phyloP scores from a whole-genome alignment of 2,113 vertebrate species.

The Chelonoidis abingdonii region DNA sequence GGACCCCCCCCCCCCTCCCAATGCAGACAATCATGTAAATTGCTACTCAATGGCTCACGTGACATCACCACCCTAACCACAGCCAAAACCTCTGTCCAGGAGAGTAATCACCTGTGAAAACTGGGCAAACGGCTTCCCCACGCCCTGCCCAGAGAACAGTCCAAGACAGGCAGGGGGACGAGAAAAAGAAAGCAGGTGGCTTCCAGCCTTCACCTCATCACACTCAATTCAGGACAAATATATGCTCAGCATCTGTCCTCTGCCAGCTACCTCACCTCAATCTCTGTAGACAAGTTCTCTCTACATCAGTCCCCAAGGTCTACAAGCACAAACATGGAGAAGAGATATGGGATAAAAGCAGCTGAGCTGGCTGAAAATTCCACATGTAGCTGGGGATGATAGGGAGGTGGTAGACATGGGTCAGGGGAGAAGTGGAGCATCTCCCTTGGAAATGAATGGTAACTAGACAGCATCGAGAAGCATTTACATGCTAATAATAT shows the following conservation, averaged over 20 bases:
- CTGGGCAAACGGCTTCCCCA: neutral
- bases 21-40: slow-evolving; percentile 14
- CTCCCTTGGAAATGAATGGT: neutral
- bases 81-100: slow-evolving; percentile 42
- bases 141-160: slow-evolving; percentile 31
- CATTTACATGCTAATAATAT: neutral
- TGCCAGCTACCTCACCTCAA: slow-evolving; percentile 2
- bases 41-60: slow-evolving; percentile 16
- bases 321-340: neutral
- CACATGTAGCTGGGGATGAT: neutral
- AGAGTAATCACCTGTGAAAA: neutral
- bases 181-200: neutral
- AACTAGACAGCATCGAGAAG: neutral
- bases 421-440: neutral
- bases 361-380: neutral
- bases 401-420: neutral
- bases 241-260: slow-evolving; percentile 42
- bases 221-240: slow-evolving; percentile 23
- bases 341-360: neutral
- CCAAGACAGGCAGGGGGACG: neutral
- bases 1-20: neutral
- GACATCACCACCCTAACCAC: slow-evolving; percentile 20
- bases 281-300: neutral
- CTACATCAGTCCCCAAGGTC: neutral
- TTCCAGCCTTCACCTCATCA: slow-evolving; percentile 12